Base-by-base conservation (phyloP, 1,140 invertebrate species). In the Euborellia annulipes region DNA sequence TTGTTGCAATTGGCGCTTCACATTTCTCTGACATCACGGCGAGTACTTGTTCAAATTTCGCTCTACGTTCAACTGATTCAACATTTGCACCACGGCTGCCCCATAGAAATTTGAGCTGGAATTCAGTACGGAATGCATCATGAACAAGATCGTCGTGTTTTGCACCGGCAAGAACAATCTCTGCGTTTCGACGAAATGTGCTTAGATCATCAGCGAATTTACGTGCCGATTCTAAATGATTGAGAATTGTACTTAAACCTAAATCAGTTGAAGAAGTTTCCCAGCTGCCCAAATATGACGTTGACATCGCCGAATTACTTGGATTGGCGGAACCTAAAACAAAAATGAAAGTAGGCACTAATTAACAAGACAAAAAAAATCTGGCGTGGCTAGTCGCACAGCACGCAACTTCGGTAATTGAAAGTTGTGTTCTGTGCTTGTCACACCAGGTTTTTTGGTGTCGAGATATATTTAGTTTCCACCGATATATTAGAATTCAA, bases 81-180 rank as follows among this genome's bases (percentile, higher is more conserved):
- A 76, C 80, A 3, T 63, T 62, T 2, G 76, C 74, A 0, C 84
- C 85, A 42, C 78, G 73, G 50, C 76, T 78, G 0, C 87, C 87
- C 84, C 85, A 91, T 13, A 91, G 65, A 54, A 91, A 85, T 55
- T 80, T 80, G 44, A 90, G 68, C 53, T 90, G 85, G 59, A 90
- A 87, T 59, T 89, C 85, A 0, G 85, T 85, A 43, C 73, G 69
- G 58, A 90, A 89, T 36, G 85, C 76, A 58, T 88, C 84, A 2
- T 71, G 60, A 1, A 84, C 65, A 1, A 84, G 61, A 43, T 81
- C 78, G 54, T 83, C 79, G 44, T 75, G 67, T 27, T 73, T 68
- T 1, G 77, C 71, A 22, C 79, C 75, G 6, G 75, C 75, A 1
- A 86, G 56, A 2, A 82, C 75, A 4, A 82, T 80, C 51, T 82